A percentile compares a stretch with the other conserved stretches of the same genome.
Conservation (phyloP, 2,797 vertebrate genomes). For the Geotria australis region DNA sequence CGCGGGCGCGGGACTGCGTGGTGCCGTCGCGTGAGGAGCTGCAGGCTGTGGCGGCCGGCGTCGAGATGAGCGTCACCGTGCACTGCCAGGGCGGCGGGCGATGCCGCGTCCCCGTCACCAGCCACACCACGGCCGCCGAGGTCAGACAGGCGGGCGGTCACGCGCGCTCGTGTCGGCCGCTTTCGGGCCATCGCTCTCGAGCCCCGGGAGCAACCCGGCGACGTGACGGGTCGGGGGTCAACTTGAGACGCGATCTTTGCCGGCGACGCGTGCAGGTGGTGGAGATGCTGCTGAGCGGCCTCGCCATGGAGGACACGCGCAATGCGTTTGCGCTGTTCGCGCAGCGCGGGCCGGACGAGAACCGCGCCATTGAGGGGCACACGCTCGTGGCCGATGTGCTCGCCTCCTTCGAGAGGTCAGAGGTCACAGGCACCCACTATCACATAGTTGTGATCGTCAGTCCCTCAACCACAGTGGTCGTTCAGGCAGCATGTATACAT, state of each 20-base stretch:
- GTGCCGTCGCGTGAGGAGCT: conserved; percentile 56
- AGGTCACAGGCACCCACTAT: neutral
- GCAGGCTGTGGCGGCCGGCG: conserved; percentile 36
- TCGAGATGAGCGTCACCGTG: conserved; percentile 72
- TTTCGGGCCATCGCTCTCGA: too few relatives aligned
- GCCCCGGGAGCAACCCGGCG: too few relatives aligned
- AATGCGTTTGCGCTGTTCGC: conserved; percentile 65
- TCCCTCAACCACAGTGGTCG: too few relatives aligned
- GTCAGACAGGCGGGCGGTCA: conserved; percentile 12
- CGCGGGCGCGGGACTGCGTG: conserved; percentile 51
- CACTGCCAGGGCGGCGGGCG: conserved; percentile 80
- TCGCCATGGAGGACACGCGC: conserved; percentile 52
- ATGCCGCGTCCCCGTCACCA: conserved; percentile 84
- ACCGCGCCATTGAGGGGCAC: conserved; percentile 75
- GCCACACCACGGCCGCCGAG: conserved; percentile 82
- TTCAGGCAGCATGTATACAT: too few relatives aligned
- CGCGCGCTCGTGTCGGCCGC: too few relatives aligned
- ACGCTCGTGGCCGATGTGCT: conserved; percentile 61
- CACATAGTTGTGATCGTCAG: too few relatives aligned
- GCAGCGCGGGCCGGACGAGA: conserved; percentile 26
- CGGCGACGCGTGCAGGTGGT: conserved; percentile 20
- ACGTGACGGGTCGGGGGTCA: too few relatives aligned
- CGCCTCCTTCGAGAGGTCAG: conserved; percentile 85
- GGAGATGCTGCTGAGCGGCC: conserved; percentile 41
- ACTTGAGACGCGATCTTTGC: neutral